Evolutionary conservation across 2,113 vertebrate species (phyloP).

Genomic region (Datnioides undecimradiatus): DNA sequence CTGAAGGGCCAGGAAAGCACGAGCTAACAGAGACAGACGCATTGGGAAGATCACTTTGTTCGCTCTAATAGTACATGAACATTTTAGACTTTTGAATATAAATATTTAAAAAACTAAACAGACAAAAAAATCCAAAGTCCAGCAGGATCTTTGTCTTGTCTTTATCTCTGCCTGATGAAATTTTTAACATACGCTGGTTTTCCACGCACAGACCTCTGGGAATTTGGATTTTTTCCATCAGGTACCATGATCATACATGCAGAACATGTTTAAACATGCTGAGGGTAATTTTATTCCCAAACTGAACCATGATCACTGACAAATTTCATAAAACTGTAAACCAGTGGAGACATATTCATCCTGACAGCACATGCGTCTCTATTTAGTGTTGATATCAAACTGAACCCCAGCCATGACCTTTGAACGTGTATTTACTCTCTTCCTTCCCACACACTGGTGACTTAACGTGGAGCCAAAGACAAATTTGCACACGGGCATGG

Average conservation of each 20-base stretch:
- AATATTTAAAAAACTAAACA: background rate
- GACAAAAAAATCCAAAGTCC: too few relatives aligned
- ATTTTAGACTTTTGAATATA: background rate
- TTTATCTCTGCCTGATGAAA: background rate
- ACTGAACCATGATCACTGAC: background rate
- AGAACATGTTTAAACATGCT: too few relatives aligned
- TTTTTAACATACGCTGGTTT: background rate
- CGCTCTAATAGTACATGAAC: background rate
- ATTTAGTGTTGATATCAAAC: background rate
- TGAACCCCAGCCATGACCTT: background rate
- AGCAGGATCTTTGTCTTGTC: background rate
- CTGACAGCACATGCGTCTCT: too few relatives aligned
- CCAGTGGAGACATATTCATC: background rate
- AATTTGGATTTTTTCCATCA: background rate
- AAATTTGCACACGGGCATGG: background rate
- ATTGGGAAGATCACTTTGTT: background rate
- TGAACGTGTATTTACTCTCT: background rate
- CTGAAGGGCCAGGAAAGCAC: background rate
- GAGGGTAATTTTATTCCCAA: too few relatives aligned
- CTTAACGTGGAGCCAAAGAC: background rate
- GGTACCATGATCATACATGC: background rate
- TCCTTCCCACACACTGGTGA: background rate
- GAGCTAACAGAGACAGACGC: background rate
- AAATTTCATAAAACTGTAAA: background rate
- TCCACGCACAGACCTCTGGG: background rate